phyloP scores from a whole-genome alignment of 2,888 invertebrate genomes.

The Dilophus febrilis region DNA sequence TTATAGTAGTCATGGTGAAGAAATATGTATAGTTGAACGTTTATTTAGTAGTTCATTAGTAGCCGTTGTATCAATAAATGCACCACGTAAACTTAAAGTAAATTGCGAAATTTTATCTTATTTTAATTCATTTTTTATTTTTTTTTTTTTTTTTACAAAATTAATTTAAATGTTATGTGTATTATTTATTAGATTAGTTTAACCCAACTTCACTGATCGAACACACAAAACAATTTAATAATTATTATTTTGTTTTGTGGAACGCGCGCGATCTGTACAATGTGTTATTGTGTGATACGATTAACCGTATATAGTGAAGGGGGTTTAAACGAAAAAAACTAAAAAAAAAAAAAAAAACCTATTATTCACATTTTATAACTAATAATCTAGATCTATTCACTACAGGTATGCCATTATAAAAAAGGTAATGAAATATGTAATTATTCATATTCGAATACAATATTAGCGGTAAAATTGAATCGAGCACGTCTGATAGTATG shows the following conservation, averaged over 20 bases:
- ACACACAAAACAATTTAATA: no score
- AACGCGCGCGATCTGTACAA: no score
- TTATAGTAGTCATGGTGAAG: conserved; percentile 72
- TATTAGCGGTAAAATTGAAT: conserved; percentile 88
- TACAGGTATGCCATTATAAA: conserved; percentile 95
- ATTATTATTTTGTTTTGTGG: no score
- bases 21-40: conserved; percentile 83
- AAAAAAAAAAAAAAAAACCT: no score
- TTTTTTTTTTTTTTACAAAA: background rate
- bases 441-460: conserved; percentile 87
- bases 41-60: conserved; percentile 94
- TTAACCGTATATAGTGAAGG: no score
- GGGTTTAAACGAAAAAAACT: no score
- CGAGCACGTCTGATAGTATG: conserved; percentile 90
- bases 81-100: conserved; percentile 54
- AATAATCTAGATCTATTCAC: no score
- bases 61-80: conserved; percentile 80
- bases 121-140: background rate
- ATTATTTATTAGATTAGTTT: conserved; percentile 11
- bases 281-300: no score
- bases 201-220: no score
- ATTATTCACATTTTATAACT: no score
- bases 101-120: background rate
- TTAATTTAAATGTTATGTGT: background rate
- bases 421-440: conserved; percentile 97